phyloP scores from a whole-genome alignment of 2,797 vertebrate genomes.

The Poecilia velifera region DNA sequence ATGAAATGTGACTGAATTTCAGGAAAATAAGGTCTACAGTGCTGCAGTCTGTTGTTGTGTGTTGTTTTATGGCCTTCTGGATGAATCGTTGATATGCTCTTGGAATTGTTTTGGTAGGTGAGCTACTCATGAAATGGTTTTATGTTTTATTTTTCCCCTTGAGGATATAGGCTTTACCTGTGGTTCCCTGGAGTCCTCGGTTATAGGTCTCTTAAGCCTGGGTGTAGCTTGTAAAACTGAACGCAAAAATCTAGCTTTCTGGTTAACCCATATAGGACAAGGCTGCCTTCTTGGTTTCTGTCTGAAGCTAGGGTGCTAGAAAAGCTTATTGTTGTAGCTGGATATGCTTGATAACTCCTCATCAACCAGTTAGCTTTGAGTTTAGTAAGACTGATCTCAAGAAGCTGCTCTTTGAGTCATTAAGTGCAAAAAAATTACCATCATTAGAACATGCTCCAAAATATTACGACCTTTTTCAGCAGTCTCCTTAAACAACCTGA shows the following conservation, averaged over 20 bases:
- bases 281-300: not conserved
- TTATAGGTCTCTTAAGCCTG: not conserved
- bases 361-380: not conserved
- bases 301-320: not conserved
- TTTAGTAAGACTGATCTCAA: not conserved
- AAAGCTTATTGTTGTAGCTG: not conserved
- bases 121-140: too few relatives aligned
- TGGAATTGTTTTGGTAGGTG: too few relatives aligned
- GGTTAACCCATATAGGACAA: not conserved
- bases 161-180: too few relatives aligned
- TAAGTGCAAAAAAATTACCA: not conserved
- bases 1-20: not conserved
- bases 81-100: too few relatives aligned
- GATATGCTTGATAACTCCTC: not conserved
- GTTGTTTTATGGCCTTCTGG: too few relatives aligned
- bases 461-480: too few relatives aligned
- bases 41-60: too few relatives aligned
- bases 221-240: not conserved
- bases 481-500: too few relatives aligned
- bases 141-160: too few relatives aligned
- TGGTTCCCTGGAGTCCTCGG: too few relatives aligned
- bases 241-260: not conserved
- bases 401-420: not conserved
- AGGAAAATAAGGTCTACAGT: too few relatives aligned
- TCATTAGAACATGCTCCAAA: too few relatives aligned